Evolutionary conservation across 2,113 vertebrate species (phyloP).

Genomic region (Edolisoma coerulescens): DNA sequence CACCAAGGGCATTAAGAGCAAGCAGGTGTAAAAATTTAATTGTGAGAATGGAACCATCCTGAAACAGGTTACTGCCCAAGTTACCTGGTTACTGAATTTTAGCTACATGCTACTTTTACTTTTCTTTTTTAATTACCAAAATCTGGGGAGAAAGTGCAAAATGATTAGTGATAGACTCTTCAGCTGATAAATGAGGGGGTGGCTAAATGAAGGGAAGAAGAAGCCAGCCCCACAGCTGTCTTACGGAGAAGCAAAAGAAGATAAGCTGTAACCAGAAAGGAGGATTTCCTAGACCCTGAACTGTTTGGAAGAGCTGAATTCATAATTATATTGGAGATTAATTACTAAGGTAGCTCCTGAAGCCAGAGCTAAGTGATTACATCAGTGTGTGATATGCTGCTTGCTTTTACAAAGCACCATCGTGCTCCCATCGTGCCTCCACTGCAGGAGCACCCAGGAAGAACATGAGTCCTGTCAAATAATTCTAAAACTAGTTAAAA

Average conservation of each 20-base stretch:
- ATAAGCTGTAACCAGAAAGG: not conserved
- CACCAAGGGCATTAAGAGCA: not conserved
- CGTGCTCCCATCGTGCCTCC: not conserved
- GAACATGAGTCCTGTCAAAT: not conserved
- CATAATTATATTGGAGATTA: not conserved
- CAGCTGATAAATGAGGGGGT: not conserved
- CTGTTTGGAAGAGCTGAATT: not conserved
- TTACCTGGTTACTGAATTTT: not conserved
- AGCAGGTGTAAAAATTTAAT: not conserved
- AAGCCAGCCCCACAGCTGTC: not conserved
- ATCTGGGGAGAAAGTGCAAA: not conserved
- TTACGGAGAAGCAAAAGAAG: not conserved
- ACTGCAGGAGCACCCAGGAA: not conserved
- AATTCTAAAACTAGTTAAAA: not conserved
- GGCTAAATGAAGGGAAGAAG: not conserved
- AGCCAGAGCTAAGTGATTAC: not conserved
- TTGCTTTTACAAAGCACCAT: constrained; percentile 10
- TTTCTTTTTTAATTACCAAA: not conserved
- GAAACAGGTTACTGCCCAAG: not conserved
- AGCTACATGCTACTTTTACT: not conserved
- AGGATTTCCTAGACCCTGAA: not conserved
- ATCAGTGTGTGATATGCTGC: not conserved
- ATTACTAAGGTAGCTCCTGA: not conserved
- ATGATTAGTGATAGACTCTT: not conserved
- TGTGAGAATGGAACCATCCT: not conserved